phyloP scores from a whole-genome alignment of 2,797 vertebrate genomes.

The Hippocampus kuda region DNA sequence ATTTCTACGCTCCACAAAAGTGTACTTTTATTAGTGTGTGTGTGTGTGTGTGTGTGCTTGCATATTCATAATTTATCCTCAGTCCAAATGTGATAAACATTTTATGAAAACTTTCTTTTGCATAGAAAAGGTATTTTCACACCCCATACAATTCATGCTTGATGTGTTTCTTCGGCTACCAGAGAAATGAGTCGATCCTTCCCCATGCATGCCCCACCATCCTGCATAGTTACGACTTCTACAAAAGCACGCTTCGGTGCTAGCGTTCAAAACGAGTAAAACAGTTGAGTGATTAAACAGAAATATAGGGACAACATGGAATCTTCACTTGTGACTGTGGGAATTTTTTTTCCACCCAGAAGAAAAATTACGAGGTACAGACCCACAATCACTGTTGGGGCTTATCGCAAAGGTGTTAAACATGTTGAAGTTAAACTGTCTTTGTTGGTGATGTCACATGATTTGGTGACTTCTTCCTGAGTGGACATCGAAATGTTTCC shows the following conservation, averaged over 20 bases:
- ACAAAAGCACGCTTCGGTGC: neutral
- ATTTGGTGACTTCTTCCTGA: too few species aligned
- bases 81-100: slow-evolving; percentile 3
- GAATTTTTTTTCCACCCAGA: too few species aligned
- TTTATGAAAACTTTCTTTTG: slow-evolving; percentile 9
- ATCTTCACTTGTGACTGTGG: too few species aligned
- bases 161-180: neutral
- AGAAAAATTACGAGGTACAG: too few species aligned
- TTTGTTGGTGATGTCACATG: too few species aligned
- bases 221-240: neutral
- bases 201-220: neutral
- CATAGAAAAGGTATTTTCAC: neutral
- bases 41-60: neutral
- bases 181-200: neutral
- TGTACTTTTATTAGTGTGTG: slow-evolving; percentile 3
- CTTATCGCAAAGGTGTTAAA: too few species aligned
- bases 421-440: too few species aligned
- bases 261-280: neutral
- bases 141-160: neutral
- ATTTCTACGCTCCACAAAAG: neutral
- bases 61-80: slow-evolving; percentile 6
- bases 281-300: too few species aligned
- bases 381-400: too few species aligned
- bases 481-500: neutral
- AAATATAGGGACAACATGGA: too few species aligned